Evolutionary conservation across 2,888 invertebrate genomes (phyloP), one percentile per base, ranked within the genome.

Genomic region (Ganaspis brasiliensis): DNA sequence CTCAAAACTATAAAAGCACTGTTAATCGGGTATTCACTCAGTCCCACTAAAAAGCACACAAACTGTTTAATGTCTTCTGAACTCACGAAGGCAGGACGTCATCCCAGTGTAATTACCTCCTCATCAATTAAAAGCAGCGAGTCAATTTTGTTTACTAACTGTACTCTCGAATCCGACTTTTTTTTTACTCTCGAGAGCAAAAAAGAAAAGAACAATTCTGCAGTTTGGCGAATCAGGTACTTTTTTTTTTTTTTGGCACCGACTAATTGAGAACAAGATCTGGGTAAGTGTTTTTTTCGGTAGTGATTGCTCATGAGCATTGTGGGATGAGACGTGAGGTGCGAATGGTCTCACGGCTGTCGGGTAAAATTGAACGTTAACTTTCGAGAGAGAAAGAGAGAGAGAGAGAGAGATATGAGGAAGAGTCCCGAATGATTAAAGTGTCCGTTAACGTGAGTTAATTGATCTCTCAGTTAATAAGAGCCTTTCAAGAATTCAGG

Each of bases 371-470:
- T 72, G 75, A 78, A 76, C 78, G 78, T 75, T 76, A 76, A 75
- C 49, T 37, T 45, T 40, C 45, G 55, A 37, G 63, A 63, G 56
- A n/a, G 52, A 52, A 16, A 40, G 10, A 40, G 40, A 40, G 40
- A 40, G 40, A 40, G 4, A 40, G 40, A 40, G 40, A 35, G 59
- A 45, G 59, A 73, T 24, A 21, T 12, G 26, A 71, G 73, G 72
- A 70, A 56, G 73, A 75, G 72, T 49, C 59, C 31, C 55, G 74
- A 57, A 70, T 80, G 83, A 82, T 82, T 84, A 84, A 83, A 81
- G 80, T 82, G 80, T 82, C 82, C 82, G 81, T 86, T 85, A 85
- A 82, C 84, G 81, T 81, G 82, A 82, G 84, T 86, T 87, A 85
- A 86, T 86, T 83, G 86, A 87, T 85, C 84, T 74, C 77, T 80